Conservation (phyloP, 2,113 vertebrate genomes). For the Mus pahari region DNA sequence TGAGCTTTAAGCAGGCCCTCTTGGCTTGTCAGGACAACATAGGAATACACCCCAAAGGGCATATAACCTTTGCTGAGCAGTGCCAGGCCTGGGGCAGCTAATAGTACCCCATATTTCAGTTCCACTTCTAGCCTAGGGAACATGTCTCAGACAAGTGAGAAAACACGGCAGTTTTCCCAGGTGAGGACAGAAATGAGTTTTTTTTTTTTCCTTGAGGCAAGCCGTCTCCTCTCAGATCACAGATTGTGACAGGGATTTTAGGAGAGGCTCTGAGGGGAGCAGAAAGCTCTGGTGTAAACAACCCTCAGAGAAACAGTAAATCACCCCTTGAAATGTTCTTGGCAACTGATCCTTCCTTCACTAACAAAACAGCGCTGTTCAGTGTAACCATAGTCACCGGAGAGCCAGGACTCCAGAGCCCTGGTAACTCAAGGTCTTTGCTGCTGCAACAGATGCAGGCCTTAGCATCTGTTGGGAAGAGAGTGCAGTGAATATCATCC, state of each 20-base stretch:
- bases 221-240: constrained; percentile 64
- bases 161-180: not conserved
- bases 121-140: not conserved
- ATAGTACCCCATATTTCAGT: accelerated
- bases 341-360: constrained; percentile 51
- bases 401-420: not conserved
- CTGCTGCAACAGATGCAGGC: constrained; percentile 11
- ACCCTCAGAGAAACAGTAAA: constrained; percentile 63
- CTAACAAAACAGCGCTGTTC: constrained; percentile 51
- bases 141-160: not conserved
- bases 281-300: constrained; percentile 71
- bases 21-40: not conserved
- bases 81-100: not conserved
- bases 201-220: constrained; percentile 65
- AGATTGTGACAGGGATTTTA: constrained; percentile 72
- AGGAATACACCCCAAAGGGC: not conserved
- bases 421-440: not conserved
- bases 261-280: constrained; percentile 66
- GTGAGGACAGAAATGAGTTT: not conserved
- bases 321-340: constrained; percentile 68
- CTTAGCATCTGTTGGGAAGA: not conserved
- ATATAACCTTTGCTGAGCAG: not conserved
- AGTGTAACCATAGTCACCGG: not conserved
- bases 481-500: not conserved
- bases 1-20: not conserved